Percentiles rank a stretch among this genome's conserved stretches.
These are phyloP conservation scores for Plusia festucae DNA, from an alignment of 2,888 invertebrate species.

Conservation along the genomic window DNA sequence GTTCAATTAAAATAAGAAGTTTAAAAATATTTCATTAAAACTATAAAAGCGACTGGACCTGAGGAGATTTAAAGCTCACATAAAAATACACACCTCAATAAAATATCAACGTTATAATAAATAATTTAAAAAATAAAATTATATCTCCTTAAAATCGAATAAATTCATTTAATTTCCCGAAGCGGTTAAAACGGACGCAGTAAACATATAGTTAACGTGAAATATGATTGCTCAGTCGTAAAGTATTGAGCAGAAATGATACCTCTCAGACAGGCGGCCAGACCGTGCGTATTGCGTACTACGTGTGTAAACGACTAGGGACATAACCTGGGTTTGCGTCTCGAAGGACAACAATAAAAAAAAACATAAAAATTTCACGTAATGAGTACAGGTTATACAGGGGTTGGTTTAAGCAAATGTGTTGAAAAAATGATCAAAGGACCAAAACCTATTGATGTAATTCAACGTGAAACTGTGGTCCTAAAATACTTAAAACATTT, in stretches of 20 bases:
- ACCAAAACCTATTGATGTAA: not conserved
- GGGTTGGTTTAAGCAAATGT: not conserved
- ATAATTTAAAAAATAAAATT: constrained; percentile 29
- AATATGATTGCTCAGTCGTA: constrained; percentile 41
- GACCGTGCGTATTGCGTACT: constrained; percentile 15
- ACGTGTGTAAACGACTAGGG: not conserved
- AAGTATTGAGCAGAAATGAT: constrained; percentile 25
- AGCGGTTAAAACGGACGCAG: constrained; percentile 19
- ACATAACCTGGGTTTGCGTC: not conserved
- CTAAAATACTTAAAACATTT: not conserved
- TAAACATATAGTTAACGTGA: constrained; percentile 30
- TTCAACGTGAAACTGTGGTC: not conserved
- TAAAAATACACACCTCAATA: constrained; percentile 9
- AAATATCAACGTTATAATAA: constrained; percentile 15
- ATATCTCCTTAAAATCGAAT: constrained; percentile 42
- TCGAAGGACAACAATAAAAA: not conserved
- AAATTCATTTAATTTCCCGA: constrained; percentile 38
- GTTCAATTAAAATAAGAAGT: not conserved
- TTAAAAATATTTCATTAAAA: not conserved
- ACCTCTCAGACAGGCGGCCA: constrained; percentile 9
- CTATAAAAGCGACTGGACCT: not conserved
- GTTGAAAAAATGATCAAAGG: not conserved
- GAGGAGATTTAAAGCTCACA: not conserved
- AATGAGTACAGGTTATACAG: too few species aligned
- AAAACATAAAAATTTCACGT: too few species aligned